A percentile compares a stretch with the other conserved stretches of the same genome.
phyloP scores from a whole-genome alignment of 2,113 vertebrate genomes.

The Poecile atricapillus region DNA sequence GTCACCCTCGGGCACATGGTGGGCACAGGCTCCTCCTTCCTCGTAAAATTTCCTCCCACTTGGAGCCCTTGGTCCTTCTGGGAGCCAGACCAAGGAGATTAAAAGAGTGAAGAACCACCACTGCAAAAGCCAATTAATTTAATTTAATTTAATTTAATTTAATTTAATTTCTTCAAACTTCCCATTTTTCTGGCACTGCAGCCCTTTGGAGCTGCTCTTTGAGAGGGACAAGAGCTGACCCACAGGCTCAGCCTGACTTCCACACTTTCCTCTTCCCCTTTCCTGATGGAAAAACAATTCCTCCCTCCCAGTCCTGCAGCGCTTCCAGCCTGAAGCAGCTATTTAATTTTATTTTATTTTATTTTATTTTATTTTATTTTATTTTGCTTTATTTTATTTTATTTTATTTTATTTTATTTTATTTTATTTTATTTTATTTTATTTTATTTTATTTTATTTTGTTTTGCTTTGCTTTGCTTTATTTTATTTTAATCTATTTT shows the following conservation, averaged over 20 bases:
- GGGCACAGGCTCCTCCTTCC: not conserved
- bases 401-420: not conserved
- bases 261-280: fast-evolving
- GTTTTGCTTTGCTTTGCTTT: not conserved
- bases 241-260: not conserved
- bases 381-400: not conserved
- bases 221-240: not conserved
- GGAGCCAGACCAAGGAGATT: not conserved
- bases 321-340: not conserved
- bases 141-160: not conserved
- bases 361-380: not conserved
- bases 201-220: not conserved
- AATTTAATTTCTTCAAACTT: not conserved
- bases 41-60: not conserved
- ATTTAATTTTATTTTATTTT: not conserved
- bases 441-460: not conserved
- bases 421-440: no score
- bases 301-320: not conserved
- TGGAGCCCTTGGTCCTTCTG: not conserved
- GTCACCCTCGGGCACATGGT: fast-evolving
- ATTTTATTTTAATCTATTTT: not conserved
- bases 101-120: not conserved
- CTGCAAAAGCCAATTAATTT: not conserved
- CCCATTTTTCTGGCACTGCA: not conserved
- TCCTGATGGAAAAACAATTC: not conserved